phyloP scores from a whole-genome alignment of 2,888 invertebrate genomes.

The Plagodis dolabraria region DNA sequence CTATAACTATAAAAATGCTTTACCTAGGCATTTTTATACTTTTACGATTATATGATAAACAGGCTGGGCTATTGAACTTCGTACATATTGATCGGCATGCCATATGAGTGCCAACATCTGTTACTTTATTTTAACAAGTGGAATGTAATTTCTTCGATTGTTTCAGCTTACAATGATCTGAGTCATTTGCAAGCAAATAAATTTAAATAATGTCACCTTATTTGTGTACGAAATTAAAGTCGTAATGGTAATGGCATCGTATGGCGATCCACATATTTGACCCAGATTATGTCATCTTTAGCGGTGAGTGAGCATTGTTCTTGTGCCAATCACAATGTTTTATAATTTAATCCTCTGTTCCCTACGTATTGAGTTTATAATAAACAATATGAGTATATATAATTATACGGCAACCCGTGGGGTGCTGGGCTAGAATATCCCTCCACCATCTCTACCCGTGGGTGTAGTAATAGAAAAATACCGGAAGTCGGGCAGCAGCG shows the following conservation, averaged over 20 bases:
- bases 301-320: background rate
- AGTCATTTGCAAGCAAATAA: slow-evolving; percentile 12
- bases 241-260: background rate
- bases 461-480: no score
- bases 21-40: no score
- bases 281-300: slow-evolving; percentile 18
- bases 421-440: no score
- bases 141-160: slow-evolving; percentile 26
- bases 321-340: background rate
- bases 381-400: no score
- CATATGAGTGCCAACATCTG: slow-evolving; percentile 18
- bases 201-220: background rate
- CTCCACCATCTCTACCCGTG: no score
- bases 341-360: no score
- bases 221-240: background rate
- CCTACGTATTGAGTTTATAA: no score
- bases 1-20: background rate
- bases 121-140: slow-evolving; percentile 23
- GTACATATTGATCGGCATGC: slow-evolving; percentile 6
- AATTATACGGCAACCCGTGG: no score
- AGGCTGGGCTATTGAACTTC: slow-evolving; percentile 14
- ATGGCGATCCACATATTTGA: slow-evolving; percentile 5
- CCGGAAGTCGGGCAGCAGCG: no score
- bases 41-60: background rate
- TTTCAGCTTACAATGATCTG: slow-evolving; percentile 22